phyloP scores from a whole-genome alignment of 1,140 invertebrate species.

The Coelopa frigida region DNA sequence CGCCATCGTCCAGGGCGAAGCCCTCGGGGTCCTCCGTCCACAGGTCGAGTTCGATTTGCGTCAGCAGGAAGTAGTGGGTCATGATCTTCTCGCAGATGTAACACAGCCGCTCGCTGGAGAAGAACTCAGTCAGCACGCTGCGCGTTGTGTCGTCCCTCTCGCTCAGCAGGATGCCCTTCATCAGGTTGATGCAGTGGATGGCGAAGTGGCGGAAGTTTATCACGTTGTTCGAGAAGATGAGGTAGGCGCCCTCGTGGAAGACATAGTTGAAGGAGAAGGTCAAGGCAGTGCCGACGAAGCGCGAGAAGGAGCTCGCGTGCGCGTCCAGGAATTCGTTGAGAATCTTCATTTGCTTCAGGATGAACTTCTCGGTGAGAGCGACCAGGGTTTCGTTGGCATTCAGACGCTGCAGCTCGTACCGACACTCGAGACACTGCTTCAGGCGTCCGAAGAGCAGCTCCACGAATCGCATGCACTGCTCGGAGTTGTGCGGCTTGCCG shows the following conservation, averaged over 20 bases:
- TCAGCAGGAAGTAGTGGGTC: constrained; percentile 81
- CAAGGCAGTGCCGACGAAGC: constrained; percentile 68
- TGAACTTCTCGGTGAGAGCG: constrained; percentile 69
- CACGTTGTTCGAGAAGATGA: constrained; percentile 49
- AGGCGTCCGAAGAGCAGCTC: constrained; percentile 69
- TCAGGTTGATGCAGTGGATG: constrained; percentile 81
- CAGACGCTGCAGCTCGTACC: constrained; percentile 26
- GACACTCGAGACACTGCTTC: constrained; percentile 67
- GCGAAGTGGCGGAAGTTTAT: constrained; percentile 76
- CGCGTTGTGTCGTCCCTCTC: constrained; percentile 37
- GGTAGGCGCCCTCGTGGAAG: constrained; percentile 61
- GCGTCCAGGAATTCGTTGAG: constrained; percentile 64
- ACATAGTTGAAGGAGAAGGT: constrained; percentile 79
- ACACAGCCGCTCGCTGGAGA: constrained; percentile 58
- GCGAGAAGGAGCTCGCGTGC: constrained; percentile 71
- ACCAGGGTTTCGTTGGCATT: constrained; percentile 39
- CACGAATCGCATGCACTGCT: constrained; percentile 68
- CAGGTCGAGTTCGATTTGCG: constrained; percentile 71
- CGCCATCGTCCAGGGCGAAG: constrained; percentile 78
- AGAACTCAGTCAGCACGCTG: constrained; percentile 54
- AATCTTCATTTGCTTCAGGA: constrained; percentile 72
- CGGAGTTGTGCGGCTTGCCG: constrained; percentile 64
- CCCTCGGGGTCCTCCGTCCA: constrained; percentile 88
- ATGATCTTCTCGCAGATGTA: constrained; percentile 80
- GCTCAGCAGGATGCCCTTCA: constrained; percentile 75